Evolutionary conservation across 2,797 vertebrate species (phyloP).

Genomic region (Rhinoraja longicauda): DNA sequence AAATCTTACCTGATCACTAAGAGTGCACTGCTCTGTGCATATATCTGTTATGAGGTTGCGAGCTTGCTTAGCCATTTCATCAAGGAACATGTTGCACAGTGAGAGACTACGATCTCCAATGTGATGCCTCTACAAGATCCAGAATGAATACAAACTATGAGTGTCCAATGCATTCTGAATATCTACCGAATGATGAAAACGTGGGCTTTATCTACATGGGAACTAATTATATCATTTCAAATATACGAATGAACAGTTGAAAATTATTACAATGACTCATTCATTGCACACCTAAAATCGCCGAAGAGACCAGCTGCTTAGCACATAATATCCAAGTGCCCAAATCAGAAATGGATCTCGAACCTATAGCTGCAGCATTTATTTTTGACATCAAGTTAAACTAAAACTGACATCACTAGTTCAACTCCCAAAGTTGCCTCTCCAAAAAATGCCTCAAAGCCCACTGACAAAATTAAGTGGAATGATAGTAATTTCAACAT

Average conservation of each 20-base stretch:
- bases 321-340: not conserved
- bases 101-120: constrained; percentile 98
- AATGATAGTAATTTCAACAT: not conserved
- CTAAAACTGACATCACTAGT: not conserved
- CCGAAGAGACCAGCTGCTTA: not conserved
- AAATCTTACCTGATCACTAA: constrained; percentile 85
- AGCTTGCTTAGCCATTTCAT: constrained; percentile 98
- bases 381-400: not conserved
- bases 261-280: not conserved
- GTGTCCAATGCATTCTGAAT: not conserved
- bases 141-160: constrained; percentile 36
- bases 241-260: no score
- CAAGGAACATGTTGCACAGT: constrained; percentile 97
- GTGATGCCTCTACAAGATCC: constrained; percentile 77
- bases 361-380: not conserved
- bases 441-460: not conserved
- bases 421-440: not conserved
- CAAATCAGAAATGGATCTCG: not conserved
- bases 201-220: not conserved
- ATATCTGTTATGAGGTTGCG: constrained; percentile 97
- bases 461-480: not conserved
- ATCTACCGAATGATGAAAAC: not conserved
- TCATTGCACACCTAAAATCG: not conserved
- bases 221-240: not conserved
- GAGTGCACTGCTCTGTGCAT: constrained; percentile 94